Conservation (phyloP, 2,113 vertebrate genomes). For the Apus apus region DNA sequence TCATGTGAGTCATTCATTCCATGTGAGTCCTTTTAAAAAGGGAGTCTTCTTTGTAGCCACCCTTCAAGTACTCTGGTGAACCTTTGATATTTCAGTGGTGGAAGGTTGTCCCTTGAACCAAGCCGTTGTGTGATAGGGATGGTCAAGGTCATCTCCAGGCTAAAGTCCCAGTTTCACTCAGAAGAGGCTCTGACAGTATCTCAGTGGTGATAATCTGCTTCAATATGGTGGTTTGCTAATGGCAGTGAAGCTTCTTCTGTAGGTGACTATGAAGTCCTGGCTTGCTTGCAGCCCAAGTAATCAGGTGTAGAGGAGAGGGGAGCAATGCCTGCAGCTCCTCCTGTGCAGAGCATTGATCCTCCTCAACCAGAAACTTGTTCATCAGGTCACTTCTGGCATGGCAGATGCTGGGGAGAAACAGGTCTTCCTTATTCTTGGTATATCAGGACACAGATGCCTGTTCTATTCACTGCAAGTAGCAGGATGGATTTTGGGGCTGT, state of each 20-base stretch:
- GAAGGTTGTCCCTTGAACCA: neutral
- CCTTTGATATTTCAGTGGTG: neutral
- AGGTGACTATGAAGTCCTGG: too few relatives aligned
- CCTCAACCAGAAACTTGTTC: fast-evolving
- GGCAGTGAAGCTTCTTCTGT: fast-evolving
- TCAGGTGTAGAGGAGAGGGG: neutral
- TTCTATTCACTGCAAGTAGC: fast-evolving
- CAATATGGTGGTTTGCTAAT: neutral
- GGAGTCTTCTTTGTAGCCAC: too few relatives aligned
- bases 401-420: neutral
- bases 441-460: neutral
- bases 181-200: fast-evolving
- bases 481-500: neutral
- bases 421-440: neutral
- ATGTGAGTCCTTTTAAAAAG: too few relatives aligned
- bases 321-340: fast-evolving
- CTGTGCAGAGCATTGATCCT: neutral
- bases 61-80: neutral
- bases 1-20: too few relatives aligned
- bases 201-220: neutral
- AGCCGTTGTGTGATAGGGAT: neutral
- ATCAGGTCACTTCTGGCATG: fast-evolving
- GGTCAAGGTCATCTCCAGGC: neutral
- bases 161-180: neutral
- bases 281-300: neutral